Percentiles rank a stretch among this genome's conserved stretches.
These are phyloP conservation scores for Anser brachyrhynchus DNA, from an alignment of 2,113 vertebrate species.

Conservation along the genomic window DNA sequence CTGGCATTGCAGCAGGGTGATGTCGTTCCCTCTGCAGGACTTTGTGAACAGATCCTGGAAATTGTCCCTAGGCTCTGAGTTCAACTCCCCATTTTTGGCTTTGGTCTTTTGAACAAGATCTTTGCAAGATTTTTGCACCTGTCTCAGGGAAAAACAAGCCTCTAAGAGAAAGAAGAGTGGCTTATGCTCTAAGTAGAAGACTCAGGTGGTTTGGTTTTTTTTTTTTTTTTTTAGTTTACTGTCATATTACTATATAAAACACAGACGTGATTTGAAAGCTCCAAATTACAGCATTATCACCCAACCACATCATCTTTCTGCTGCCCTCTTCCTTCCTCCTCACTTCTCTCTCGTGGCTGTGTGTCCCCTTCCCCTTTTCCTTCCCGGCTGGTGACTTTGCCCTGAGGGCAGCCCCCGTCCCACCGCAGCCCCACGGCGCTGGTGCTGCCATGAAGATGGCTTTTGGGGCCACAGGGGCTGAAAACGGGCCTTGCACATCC, in stretches of 20 bases:
- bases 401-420: not conserved
- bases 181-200: not conserved
- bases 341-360: fast-evolving
- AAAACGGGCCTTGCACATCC: too few relatives aligned
- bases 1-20: not conserved
- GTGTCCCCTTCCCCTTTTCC: not conserved
- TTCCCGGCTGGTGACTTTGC: not conserved
- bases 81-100: not conserved
- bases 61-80: not conserved
- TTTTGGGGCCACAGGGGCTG: too few relatives aligned
- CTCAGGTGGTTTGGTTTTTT: not conserved
- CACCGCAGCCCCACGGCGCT: fast-evolving
- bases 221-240: not conserved
- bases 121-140: not conserved
- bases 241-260: not conserved
- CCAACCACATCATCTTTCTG: not conserved
- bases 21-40: fast-evolving
- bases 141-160: not conserved
- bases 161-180: not conserved
- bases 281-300: not conserved
- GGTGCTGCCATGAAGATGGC: fast-evolving
- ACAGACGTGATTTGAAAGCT: not conserved
- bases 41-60: not conserved
- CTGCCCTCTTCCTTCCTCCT: slow-evolving; percentile 41
- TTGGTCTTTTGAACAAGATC: not conserved